These are phyloP conservation scores for Trematomus bernacchii DNA, from an alignment of 2,797 vertebrate genomes.

Conservation along the genomic window DNA sequence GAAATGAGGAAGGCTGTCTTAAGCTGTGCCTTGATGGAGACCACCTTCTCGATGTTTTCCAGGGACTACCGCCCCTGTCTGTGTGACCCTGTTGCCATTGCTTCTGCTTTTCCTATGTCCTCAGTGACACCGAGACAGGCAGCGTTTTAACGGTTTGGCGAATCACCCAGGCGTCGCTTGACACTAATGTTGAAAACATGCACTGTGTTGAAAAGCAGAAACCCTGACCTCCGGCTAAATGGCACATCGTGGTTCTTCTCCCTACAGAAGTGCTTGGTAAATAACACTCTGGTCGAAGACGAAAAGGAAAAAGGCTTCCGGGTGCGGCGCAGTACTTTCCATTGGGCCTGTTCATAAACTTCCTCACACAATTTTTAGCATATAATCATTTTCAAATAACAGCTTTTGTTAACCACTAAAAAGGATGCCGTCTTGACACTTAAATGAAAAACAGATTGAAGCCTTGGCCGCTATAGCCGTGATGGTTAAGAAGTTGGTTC, in stretches of 20 bases:
- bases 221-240: slow-evolving; percentile 84
- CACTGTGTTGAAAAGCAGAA: slow-evolving; percentile 82
- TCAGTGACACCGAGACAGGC: slow-evolving; percentile 73
- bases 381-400: slow-evolving; percentile 95
- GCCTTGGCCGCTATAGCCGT: slow-evolving; percentile 88
- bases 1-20: slow-evolving; percentile 84
- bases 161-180: slow-evolving; percentile 69
- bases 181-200: slow-evolving; percentile 85
- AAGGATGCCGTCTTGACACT: slow-evolving; percentile 94
- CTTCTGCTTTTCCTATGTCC: slow-evolving; percentile 78
- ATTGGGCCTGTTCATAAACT: slow-evolving; percentile 86
- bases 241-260: slow-evolving; percentile 70
- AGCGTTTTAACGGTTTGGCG: slow-evolving; percentile 76
- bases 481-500: slow-evolving; percentile 92
- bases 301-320: slow-evolving; percentile 80
- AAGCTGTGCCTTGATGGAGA: slow-evolving; percentile 75
- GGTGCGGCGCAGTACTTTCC: slow-evolving; percentile 82
- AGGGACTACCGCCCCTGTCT: slow-evolving; percentile 65
- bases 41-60: slow-evolving; percentile 80
- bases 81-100: slow-evolving; percentile 56
- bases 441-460: slow-evolving; percentile 98
- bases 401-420: slow-evolving; percentile 92
- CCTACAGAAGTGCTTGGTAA: slow-evolving; percentile 81
- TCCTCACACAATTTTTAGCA: slow-evolving; percentile 88
- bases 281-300: slow-evolving; percentile 81